Evolutionary conservation across 2,113 vertebrate genomes (phyloP), one percentile per base, ranked within the genome.

Genomic region (Pavo muticus): DNA sequence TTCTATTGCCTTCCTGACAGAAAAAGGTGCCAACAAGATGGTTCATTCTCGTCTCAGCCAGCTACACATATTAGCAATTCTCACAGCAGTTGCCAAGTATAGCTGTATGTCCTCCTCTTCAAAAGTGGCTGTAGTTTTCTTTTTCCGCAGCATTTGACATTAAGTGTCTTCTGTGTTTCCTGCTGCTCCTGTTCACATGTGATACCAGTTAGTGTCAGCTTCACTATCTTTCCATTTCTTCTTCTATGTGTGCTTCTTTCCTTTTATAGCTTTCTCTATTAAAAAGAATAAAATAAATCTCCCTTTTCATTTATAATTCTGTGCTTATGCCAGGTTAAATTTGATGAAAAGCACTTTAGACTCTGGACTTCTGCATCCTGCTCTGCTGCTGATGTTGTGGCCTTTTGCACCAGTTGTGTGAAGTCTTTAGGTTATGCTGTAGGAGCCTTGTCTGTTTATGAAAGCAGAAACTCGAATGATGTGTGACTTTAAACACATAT

Each of bases 41-140:
- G 83, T 86, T 97, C 70, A 61, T 92, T 94, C 93, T 80, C 5
- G 3, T 81, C 82, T 76, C 93, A 95, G 95, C 93, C 87, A 94
- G 96, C 87, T 94, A 83, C 94, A 90, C 93, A 93, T 94, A 97
- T 95, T 96, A 96, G 83, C 88, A 96, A 91, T 94, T 95, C 93
- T 94, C 94, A 95, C 91, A 95, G 95, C 90, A 92, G 67, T 95
- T 93, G 95, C 95, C 89, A 85, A 94, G 60, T 82, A 77, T 59
- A 87, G 45, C 80, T 89, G 93, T 86, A 91, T 27, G 15, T 91
- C 87, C 90, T 90, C 84, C 72, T 94, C 75, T 95, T 89, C 32
- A 1, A 91, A 77, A 85, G 77, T 92, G 80, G 84, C 60, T 95
- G 77, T 78, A 96, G 82, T 90, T 96, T 95, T 95, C 87, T 84